These are phyloP conservation scores for Glossosoma conforme DNA, from an alignment of 1,140 invertebrate species.

Conservation along the genomic window DNA sequence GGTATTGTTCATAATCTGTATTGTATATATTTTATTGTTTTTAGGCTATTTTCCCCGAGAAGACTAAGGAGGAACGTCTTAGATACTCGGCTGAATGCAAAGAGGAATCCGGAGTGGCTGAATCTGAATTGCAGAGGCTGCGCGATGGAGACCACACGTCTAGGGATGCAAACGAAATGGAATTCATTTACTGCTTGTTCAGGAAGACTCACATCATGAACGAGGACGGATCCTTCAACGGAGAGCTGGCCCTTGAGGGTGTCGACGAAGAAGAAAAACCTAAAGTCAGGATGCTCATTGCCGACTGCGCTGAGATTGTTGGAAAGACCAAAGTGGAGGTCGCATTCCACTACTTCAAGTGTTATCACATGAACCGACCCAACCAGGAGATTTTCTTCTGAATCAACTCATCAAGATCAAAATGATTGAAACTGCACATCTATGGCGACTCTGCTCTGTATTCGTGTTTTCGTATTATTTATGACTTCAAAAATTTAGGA, in stretches of 20 bases:
- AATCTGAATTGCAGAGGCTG: slow-evolving; percentile 25
- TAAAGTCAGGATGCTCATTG: slow-evolving; percentile 25
- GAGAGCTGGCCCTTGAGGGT: slow-evolving; percentile 32
- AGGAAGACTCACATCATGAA: slow-evolving; percentile 33
- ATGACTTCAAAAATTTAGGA: no score
- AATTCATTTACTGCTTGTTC: slow-evolving; percentile 34
- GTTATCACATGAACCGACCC: slow-evolving; percentile 32
- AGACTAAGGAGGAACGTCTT: slow-evolving; percentile 11
- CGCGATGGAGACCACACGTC: slow-evolving; percentile 32
- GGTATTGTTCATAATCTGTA: no score
- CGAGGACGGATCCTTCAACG: slow-evolving; percentile 32
- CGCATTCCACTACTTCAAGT: slow-evolving; percentile 33
- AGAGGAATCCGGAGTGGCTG: slow-evolving; percentile 27
- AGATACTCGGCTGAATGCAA: slow-evolving; percentile 14
- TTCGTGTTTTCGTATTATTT: no score
- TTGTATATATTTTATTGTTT: neutral
- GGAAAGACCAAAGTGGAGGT: slow-evolving; percentile 35
- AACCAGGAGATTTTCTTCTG: slow-evolving; percentile 8
- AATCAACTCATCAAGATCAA: no score
- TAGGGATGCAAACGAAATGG: slow-evolving; percentile 29
- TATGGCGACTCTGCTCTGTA: no score
- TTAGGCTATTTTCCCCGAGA: no score
- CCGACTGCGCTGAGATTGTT: slow-evolving; percentile 31
- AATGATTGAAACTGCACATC: no score
- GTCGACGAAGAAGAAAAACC: slow-evolving; percentile 25